Evolutionary conservation across 2,113 vertebrate species (phyloP).

Genomic region (Climacteris rufus): DNA sequence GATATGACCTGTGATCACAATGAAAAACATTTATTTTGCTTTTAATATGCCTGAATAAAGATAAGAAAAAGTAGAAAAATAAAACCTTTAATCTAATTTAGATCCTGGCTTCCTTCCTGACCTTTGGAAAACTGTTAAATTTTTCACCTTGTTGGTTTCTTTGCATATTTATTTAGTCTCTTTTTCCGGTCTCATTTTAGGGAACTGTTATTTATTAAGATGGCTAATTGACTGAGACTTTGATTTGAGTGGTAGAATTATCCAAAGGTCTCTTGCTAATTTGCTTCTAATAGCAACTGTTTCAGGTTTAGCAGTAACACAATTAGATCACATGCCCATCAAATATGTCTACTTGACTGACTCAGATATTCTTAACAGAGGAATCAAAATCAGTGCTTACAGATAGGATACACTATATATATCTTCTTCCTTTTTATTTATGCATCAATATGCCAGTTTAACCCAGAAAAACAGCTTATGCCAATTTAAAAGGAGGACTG

Average conservation of each 20-base stretch:
- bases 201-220: conserved; percentile 46
- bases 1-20: neutral
- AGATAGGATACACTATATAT: neutral
- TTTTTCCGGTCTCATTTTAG: conserved; percentile 39
- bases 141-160: neutral
- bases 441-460: neutral
- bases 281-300: conserved; percentile 43
- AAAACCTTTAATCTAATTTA: neutral
- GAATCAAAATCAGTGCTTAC: neutral
- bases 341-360: neutral
- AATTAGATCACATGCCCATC: conserved; percentile 41
- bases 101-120: conserved; percentile 20
- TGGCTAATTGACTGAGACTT: conserved; percentile 29
- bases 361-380: conserved; percentile 23
- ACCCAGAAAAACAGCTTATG: neutral
- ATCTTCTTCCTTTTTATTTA: neutral
- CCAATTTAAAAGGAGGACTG: neutral
- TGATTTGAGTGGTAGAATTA: conserved; percentile 60
- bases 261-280: conserved; percentile 51
- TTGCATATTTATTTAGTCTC: conserved; percentile 2
- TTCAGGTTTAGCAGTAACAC: conserved; percentile 54
- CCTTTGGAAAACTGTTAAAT: conserved; percentile 27
- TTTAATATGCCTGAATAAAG: neutral
- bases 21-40: neutral
- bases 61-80: neutral